Conservation (phyloP, 2,797 vertebrate species). For the Miichthys miiuy region DNA sequence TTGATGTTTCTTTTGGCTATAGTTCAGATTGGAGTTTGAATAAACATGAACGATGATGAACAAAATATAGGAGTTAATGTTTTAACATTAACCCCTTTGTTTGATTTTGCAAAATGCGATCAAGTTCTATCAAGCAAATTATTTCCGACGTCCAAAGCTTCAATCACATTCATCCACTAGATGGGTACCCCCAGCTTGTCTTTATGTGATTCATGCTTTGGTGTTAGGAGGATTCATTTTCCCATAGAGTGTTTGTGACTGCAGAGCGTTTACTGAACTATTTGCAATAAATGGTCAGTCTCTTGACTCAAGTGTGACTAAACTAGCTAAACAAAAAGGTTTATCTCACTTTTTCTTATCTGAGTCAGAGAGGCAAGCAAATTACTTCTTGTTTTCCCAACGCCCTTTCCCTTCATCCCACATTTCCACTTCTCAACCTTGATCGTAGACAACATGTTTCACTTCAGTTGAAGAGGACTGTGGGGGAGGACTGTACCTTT, state of each 20-base stretch:
- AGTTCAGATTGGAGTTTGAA: neutral
- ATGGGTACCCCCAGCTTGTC: neutral
- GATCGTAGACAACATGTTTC: constrained; percentile 27
- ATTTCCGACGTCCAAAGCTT: neutral
- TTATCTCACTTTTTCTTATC: constrained; percentile 27
- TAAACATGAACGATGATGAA: neutral
- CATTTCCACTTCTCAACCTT: constrained; percentile 36
- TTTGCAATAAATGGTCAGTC: neutral
- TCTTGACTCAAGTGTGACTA: neutral
- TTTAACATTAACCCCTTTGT: neutral
- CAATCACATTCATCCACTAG: neutral
- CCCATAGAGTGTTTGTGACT: neutral
- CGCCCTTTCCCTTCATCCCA: constrained; percentile 28
- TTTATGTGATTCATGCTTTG: neutral
- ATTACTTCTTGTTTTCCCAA: constrained; percentile 16
- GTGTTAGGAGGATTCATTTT: neutral
- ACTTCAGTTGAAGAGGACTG: constrained; percentile 23
- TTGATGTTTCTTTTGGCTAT: too few relatives aligned
- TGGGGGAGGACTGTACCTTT: constrained; percentile 12
- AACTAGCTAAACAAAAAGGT: constrained; percentile 2
- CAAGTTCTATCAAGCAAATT: neutral
- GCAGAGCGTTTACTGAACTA: neutral
- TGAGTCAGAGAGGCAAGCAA: constrained; percentile 12
- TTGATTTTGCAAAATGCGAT: neutral
- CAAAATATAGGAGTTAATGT: too few relatives aligned